Evolutionary conservation across 2,888 invertebrate genomes (phyloP).

Genomic region (Drosophila anomalipes): DNA sequence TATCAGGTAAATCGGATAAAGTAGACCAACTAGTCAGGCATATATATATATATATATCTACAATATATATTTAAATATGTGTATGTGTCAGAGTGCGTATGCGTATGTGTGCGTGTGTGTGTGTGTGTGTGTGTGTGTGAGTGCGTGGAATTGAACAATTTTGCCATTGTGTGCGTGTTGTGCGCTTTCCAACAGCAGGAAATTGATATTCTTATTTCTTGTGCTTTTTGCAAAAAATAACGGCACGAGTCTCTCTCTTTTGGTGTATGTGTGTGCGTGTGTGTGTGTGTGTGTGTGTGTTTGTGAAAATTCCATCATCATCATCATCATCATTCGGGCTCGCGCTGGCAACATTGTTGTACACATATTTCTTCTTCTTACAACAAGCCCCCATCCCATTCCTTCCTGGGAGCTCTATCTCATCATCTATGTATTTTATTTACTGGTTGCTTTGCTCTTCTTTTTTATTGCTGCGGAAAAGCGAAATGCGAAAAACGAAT

Average conservation of each 20-base stretch:
- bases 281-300: slow-evolving; percentile 18
- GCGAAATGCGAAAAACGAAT: slow-evolving; percentile 59
- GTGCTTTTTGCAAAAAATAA: slow-evolving; percentile 70
- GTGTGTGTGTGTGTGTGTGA: slow-evolving; percentile 42
- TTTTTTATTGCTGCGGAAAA: slow-evolving; percentile 62
- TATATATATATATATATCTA: slow-evolving; percentile 9
- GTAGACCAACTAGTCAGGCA: slow-evolving; percentile 27
- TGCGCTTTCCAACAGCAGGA: slow-evolving; percentile 74
- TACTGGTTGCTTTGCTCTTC: slow-evolving; percentile 56
- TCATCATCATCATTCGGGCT: slow-evolving; percentile 55
- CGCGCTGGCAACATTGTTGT: slow-evolving; percentile 68
- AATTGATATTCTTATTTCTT: slow-evolving; percentile 81
- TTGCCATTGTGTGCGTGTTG: slow-evolving; percentile 57
- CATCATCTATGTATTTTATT: slow-evolving; percentile 68
- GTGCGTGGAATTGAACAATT: slow-evolving; percentile 60
- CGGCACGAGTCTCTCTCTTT: slow-evolving; percentile 51
- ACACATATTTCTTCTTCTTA: slow-evolving; percentile 73
- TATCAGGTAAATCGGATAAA: slow-evolving; percentile 56
- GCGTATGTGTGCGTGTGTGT: slow-evolving; percentile 25
- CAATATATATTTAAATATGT: slow-evolving; percentile 12
- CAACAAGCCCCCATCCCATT: slow-evolving; percentile 18
- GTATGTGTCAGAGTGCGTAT: slow-evolving; percentile 39
- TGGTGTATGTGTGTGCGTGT: slow-evolving; percentile 4
- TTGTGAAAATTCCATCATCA: slow-evolving; percentile 76
- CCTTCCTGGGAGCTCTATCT: slow-evolving; percentile 53